Conservation (phyloP, 2,113 vertebrate species). For the Sinocyclocheilus anshuiensis region DNA sequence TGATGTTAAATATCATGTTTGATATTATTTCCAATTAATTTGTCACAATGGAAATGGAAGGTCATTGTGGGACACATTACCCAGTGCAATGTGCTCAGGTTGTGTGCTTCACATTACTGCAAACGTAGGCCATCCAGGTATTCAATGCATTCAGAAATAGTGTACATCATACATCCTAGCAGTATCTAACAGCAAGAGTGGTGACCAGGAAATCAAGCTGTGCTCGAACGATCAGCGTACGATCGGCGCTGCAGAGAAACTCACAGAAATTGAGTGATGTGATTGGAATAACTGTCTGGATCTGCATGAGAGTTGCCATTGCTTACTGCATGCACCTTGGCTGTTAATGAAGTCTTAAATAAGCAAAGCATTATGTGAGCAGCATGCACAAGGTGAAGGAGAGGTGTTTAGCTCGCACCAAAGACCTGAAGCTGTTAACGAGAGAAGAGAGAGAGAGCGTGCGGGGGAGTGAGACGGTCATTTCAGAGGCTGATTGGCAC, state of each 20-base stretch:
- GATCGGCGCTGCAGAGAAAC: background rate
- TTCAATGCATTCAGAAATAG: background rate
- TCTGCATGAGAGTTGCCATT: conserved; percentile 2
- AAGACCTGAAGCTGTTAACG: background rate
- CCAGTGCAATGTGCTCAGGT: no score
- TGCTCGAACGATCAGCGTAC: background rate
- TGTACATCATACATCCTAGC: background rate
- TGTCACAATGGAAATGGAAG: no score
- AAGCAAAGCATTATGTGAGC: conserved; percentile 38
- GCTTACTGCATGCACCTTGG: conserved; percentile 12
- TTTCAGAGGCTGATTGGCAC: conserved; percentile 19
- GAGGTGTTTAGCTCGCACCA: background rate
- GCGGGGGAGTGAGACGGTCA: background rate
- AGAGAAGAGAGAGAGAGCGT: background rate
- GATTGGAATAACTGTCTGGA: background rate
- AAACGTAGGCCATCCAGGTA: background rate
- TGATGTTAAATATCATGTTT: no score
- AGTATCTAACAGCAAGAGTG: background rate
- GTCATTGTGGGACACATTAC: no score
- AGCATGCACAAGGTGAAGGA: conserved; percentile 18
- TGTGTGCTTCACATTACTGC: background rate
- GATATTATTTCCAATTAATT: no score
- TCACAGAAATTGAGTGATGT: no score
- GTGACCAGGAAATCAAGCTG: no score
- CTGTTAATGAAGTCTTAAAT: conserved; percentile 47